Evolutionary conservation across 23 tunicate genomes (phyloP).

Genomic region (Clavelina lepadiformis): DNA sequence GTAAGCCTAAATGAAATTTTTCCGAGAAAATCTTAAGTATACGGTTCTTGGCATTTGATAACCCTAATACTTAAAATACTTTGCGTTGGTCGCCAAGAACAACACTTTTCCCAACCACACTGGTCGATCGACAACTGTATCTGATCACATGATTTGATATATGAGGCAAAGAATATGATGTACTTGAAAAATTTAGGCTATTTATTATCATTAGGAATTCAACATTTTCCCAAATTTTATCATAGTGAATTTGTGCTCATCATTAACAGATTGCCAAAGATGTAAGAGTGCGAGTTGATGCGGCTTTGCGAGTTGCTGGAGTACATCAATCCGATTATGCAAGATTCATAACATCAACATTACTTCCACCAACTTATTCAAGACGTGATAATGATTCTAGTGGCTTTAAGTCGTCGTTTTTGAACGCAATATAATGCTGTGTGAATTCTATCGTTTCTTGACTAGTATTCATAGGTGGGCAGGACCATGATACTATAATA

Average conservation of each 20-base stretch:
- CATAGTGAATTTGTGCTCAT: neutral
- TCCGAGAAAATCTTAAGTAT: neutral
- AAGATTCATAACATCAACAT: conserved; percentile 35
- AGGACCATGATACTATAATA: no score
- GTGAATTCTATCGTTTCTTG: no score
- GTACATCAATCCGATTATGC: conserved; percentile 63
- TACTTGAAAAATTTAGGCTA: no score
- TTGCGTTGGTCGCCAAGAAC: neutral
- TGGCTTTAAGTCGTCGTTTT: conserved; percentile 35
- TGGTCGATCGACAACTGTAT: no score
- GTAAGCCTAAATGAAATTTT: conserved; percentile 7
- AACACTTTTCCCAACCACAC: no score
- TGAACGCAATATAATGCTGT: neutral
- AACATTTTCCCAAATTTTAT: neutral
- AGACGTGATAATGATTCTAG: conserved; percentile 77
- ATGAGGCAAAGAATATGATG: no score
- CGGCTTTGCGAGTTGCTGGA: conserved; percentile 68
- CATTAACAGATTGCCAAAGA: conserved; percentile 55
- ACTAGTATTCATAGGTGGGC: no score
- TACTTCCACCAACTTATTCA: conserved; percentile 74
- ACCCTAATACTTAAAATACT: neutral
- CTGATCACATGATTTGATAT: no score
- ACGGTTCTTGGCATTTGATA: neutral
- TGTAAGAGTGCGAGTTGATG: conserved; percentile 68
- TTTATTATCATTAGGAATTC: no score